Base-by-base conservation (phyloP, 2,113 vertebrate species). In the Vulpes lagopus region DNA sequence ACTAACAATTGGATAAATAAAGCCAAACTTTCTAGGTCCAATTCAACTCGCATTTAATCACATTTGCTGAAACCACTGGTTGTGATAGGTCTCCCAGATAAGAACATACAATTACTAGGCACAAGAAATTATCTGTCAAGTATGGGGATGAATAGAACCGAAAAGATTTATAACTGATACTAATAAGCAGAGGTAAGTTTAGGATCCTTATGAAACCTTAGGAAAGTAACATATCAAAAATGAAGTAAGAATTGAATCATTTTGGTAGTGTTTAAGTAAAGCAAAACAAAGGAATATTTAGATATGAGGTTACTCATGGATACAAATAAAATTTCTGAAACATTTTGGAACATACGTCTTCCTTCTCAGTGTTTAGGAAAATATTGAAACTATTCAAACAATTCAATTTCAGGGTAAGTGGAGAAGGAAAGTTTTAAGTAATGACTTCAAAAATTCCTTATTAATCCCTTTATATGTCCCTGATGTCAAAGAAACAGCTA, bases 171-270 rank as follows among this genome's bases (percentile, higher is more conserved):
- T 55, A 60, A 85, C 1, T 82, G 32, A 94, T 30, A 78, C 1
- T 79, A 79, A 49, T 74, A 78, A 49, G 12, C n/a, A 85, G 60
- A 93, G 73, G 55, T 59, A 95, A 80, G 25, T 85, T 95, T 78
- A 80, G 35, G 53, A 57, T 76, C 32, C 59, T 96, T 84, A 83
- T 49, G 16, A 95, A 94, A 84, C 74, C 59, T 76, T 19, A 90
- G 51, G 62, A 96, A 95, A 93, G 67, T 88, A 95, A 92, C 15
- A 78, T 22, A 32, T 16, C 4, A 90, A 73, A 91, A 97, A 91
- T 76, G 12, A 96, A 89, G 82, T 69, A 65, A 90, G 11, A 93
- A 96, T 80, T 51, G 69, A 83, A 60, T 69, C 83, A 62, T 53
- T 88, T 81, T 80, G 35, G 60, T 17, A 53, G 71, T 67, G 95